Evolutionary conservation across 2,888 invertebrate species (phyloP).

Genomic region (Frankliniella fusca): DNA sequence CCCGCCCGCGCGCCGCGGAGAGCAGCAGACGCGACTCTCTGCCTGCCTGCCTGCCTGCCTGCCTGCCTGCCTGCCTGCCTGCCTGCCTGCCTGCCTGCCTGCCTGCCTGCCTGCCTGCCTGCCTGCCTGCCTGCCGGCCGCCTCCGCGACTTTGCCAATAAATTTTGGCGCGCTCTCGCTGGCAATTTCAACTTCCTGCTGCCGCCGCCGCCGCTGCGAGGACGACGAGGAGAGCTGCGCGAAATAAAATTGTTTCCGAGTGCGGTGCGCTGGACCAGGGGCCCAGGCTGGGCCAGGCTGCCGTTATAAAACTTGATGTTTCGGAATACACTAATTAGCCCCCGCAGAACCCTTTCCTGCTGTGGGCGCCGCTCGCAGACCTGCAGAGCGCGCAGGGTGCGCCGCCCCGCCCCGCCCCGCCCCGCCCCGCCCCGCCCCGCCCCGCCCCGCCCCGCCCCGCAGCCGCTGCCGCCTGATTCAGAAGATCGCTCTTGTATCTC

Average conservation of each 20-base stretch:
- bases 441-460: not conserved
- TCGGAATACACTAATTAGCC: conserved; percentile 24
- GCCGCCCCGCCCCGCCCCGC: no score
- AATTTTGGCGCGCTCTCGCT: not conserved
- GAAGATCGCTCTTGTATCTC: not conserved
- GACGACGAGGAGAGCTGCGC: not conserved
- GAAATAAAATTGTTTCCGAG: conserved; percentile 20
- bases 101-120: no score
- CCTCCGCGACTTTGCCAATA: conserved; percentile 8
- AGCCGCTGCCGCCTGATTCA: not conserved
- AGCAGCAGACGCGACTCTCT: not conserved
- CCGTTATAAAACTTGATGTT: conserved; percentile 25
- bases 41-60: no score
- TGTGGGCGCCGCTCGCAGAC: no score
- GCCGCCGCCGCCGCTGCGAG: not conserved
- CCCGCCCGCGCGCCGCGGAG: not conserved
- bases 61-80: no score
- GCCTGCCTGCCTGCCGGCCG: no score
- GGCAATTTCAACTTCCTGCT: conserved; percentile 10
- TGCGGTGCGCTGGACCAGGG: not conserved
- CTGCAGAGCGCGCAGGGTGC: no score
- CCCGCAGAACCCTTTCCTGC: no score
- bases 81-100: no score
- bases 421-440: not conserved
- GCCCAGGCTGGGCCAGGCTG: not conserved